Evolutionary conservation across 1,140 invertebrate species (phyloP), one percentile per base, ranked within the genome.

Genomic region (Heterodera carotae): DNA sequence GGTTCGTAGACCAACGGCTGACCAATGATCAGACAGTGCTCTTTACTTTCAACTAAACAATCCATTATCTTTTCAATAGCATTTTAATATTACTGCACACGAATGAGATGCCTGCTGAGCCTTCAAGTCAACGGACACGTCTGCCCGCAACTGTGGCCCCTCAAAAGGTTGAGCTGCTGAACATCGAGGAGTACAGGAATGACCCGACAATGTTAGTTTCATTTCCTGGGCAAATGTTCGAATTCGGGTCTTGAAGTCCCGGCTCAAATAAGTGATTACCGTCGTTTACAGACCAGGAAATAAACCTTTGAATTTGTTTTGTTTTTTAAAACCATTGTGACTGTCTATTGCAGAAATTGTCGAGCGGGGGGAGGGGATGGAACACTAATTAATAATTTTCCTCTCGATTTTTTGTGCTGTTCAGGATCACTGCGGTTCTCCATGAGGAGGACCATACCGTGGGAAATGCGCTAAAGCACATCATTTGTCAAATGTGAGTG

Each of bases 391-490:
- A n/a, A n/a, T n/a, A n/a, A n/a, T n/a, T n/a, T 39, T 39, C 4
- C 36, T 39, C 36, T 4, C 4, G 36, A 39, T 39, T 39, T 39
- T 39, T 39, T 39, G 36, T 4, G 4, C 36, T 66, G 5, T 34
- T 0, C 25, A 66, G 62, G 62, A 31, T 84, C 43, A 85, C 83
- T 3, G 56, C 85, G 2, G 69, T 84, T 67, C 33, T 85, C 56
- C 67, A 86, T 67, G 81, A 85, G 70, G 84, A 85, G 71, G 84
- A 85, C 75, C 85, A 85, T 72, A 85, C 84, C 2, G 80, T 85
- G 66, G 84, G 84, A 73, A 85, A 85, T 69, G 70, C 84, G 6
- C 73, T 85, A 12, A 85, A 85, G 48, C 83, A 85, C 43, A 82
- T 85, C 31, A 72, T 85, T 34, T 83, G 84, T 48, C 73, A 76